Evolutionary conservation across 2,797 vertebrate genomes (phyloP).

Genomic region (Sebastes elongatus): DNA sequence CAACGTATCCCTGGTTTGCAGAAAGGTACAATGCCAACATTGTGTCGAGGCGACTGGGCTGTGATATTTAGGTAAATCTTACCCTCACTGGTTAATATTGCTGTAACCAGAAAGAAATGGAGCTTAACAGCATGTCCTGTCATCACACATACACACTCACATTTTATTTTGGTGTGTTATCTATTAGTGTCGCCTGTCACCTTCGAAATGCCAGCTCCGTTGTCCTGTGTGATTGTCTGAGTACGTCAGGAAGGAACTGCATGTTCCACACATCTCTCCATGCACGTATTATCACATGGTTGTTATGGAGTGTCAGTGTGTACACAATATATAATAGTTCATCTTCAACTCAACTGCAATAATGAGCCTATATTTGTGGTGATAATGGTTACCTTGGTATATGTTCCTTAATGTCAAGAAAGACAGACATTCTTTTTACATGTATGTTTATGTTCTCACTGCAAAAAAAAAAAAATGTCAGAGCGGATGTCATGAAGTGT

Average conservation of each 20-base stretch:
- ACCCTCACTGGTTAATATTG: neutral
- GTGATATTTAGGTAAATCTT: neutral
- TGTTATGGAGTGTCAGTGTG: neutral
- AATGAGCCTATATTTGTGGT: neutral
- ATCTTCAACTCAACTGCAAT: neutral
- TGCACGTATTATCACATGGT: constrained; percentile 8
- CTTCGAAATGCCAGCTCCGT: constrained; percentile 24
- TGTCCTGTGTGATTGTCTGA: constrained; percentile 29
- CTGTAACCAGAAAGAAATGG: neutral
- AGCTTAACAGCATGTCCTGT: constrained; percentile 17
- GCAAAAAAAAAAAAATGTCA: neutral
- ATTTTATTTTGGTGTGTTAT: constrained; percentile 20
- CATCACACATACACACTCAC: constrained; percentile 7
- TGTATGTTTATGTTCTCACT: neutral
- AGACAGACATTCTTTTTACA: neutral
- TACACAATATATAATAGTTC: neutral
- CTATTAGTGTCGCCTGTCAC: constrained; percentile 20
- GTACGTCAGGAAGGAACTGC: constrained; percentile 29
- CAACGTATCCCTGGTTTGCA: neutral
- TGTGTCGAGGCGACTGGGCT: neutral
- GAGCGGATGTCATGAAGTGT: constrained; percentile 3
- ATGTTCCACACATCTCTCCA: constrained; percentile 44
- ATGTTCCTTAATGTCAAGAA: neutral
- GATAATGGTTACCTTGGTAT: neutral
- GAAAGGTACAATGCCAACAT: neutral